phyloP scores from a whole-genome alignment of 2,797 vertebrate genomes.

The Karalla daura region DNA sequence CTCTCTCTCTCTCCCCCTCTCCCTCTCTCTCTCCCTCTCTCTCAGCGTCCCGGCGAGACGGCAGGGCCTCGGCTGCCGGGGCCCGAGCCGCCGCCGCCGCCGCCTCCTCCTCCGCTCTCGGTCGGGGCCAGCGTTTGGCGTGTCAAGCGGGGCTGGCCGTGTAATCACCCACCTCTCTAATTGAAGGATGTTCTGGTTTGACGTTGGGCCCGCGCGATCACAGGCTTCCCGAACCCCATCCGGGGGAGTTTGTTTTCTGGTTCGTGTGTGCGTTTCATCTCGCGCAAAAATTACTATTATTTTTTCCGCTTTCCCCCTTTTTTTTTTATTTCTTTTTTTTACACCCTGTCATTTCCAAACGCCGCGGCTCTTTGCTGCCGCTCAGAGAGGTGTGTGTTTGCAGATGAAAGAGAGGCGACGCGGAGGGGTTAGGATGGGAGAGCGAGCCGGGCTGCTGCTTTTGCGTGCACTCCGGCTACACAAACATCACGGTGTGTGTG shows the following conservation, averaged over 20 bases:
- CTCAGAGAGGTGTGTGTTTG: conserved; percentile 64
- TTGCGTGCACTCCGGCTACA: conserved; percentile 53
- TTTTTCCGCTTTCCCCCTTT: conserved; percentile 10
- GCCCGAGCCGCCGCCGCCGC: conserved; percentile 55
- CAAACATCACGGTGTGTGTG: conserved; percentile 74
- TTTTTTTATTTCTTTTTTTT: conserved; percentile 45
- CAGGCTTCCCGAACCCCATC: conserved; percentile 61
- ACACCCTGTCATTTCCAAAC: conserved; percentile 50
- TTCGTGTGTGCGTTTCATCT: conserved; percentile 46
- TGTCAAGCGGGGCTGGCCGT: conserved; percentile 62
- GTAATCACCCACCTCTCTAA: conserved; percentile 70
- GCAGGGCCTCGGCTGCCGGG: conserved; percentile 69
- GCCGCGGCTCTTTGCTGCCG: conserved; percentile 16
- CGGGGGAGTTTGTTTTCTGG: conserved; percentile 45
- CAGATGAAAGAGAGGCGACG: conserved; percentile 65
- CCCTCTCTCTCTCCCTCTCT: no score
- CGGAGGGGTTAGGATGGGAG: conserved; percentile 38
- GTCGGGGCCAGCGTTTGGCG: conserved; percentile 47
- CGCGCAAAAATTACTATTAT: no score
- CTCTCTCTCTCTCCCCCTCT: no score
- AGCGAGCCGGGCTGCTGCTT: conserved; percentile 52
- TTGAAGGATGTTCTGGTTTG: conserved; percentile 75
- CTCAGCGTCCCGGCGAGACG: conserved; percentile 70
- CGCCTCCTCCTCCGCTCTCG: no score
- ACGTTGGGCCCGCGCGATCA: conserved; percentile 67